A percentile compares a stretch with the other conserved stretches of the same genome.
phyloP scores from a whole-genome alignment of 2,113 vertebrate species.

The Circaetus gallicus region DNA sequence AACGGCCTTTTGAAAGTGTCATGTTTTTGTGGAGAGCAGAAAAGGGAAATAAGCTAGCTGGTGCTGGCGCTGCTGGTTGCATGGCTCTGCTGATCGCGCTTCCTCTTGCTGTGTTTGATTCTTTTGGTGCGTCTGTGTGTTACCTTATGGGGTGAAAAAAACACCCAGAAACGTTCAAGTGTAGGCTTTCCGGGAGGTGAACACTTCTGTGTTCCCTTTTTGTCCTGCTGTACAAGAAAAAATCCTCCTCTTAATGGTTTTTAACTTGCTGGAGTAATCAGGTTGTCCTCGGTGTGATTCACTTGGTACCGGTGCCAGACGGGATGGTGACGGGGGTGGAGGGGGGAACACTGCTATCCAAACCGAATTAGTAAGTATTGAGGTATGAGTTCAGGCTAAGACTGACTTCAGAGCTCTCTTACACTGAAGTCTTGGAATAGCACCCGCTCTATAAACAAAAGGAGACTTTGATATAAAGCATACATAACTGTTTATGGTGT shows the following conservation, averaged over 20 bases:
- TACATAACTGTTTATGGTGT: constrained; percentile 22
- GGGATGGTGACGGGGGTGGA: not conserved
- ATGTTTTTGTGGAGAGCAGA: constrained; percentile 36
- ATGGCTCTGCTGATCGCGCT: not conserved
- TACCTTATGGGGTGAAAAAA: not conserved
- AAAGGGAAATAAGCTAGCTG: not conserved
- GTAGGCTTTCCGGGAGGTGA: not conserved
- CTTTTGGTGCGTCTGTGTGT: not conserved
- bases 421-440: not conserved
- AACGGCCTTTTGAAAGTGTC: constrained; percentile 16
- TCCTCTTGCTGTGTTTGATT: not conserved
- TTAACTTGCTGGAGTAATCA: not conserved
- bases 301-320: not conserved
- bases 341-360: not conserved
- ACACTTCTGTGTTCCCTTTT: not conserved
- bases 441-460: constrained; percentile 2
- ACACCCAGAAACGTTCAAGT: not conserved
- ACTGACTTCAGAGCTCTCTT: not conserved
- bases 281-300: constrained; percentile 8
- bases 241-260: not conserved
- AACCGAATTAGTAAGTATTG: constrained; percentile 10
- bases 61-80: not conserved
- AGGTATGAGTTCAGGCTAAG: constrained; percentile 5
- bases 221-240: not conserved
- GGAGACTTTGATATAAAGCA: constrained; percentile 47